These are phyloP conservation scores for Podargus strigoides DNA, from an alignment of 2,797 vertebrate species.

Conservation along the genomic window DNA sequence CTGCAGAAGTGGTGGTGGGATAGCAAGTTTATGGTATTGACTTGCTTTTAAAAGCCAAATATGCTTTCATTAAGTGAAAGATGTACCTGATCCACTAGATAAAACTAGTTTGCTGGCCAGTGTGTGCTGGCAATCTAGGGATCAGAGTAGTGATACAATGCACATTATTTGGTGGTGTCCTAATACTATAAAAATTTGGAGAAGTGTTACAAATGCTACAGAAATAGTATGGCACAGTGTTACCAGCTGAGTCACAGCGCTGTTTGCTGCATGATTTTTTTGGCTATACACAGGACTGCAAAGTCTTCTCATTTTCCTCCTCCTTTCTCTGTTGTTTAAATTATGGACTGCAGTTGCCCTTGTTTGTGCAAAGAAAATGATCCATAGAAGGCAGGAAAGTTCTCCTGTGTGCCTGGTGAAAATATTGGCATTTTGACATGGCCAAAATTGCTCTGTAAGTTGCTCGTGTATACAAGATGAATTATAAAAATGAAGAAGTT, in stretches of 20 bases:
- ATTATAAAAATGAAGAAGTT: slow-evolving; percentile 17
- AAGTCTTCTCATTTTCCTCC: slow-evolving; percentile 27
- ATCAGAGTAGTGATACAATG: neutral
- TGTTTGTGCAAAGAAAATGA: slow-evolving; percentile 46
- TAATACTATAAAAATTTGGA: slow-evolving; percentile 24
- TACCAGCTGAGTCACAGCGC: slow-evolving; percentile 50
- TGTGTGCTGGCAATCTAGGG: neutral
- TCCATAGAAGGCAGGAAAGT: slow-evolving; percentile 33
- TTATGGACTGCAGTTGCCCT: slow-evolving; percentile 36
- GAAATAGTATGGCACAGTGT: slow-evolving; percentile 50
- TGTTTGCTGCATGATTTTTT: slow-evolving; percentile 45
- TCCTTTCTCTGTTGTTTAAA: slow-evolving; percentile 44
- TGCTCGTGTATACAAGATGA: neutral
- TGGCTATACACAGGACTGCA: neutral
- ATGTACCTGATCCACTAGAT: neutral
- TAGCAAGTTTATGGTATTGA: neutral
- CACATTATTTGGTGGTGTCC: neutral
- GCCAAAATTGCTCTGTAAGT: slow-evolving; percentile 18
- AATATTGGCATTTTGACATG: slow-evolving; percentile 37
- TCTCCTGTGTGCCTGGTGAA: neutral
- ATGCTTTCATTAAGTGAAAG: neutral
- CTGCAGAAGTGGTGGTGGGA: neutral
- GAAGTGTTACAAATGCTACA: slow-evolving; percentile 52
- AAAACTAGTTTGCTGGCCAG: neutral
- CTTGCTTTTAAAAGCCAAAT: neutral